A percentile compares a stretch with the other conserved stretches of the same genome.
Evolutionary conservation across 1,140 invertebrate genomes (phyloP).

Genomic region (Linepithema humile): DNA sequence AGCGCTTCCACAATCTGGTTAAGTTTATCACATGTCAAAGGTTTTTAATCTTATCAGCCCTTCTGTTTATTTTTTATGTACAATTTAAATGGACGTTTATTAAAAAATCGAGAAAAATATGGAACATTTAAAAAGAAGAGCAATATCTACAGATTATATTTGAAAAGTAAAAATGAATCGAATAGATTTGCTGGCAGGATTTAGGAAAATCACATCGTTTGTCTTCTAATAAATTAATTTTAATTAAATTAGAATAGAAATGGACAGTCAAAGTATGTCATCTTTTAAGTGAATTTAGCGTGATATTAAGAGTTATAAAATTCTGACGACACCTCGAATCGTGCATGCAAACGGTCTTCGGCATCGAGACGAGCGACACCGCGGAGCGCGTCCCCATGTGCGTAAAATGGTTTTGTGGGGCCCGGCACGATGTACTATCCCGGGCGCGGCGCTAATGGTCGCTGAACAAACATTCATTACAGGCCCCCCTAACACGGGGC

Average conservation of each 20-base stretch:
- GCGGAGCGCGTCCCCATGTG: conserved; percentile 78
- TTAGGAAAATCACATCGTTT: neutral
- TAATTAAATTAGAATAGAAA: too few species aligned
- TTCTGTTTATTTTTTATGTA: neutral
- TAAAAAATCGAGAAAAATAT: too few species aligned
- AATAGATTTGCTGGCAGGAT: neutral
- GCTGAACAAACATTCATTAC: conserved; percentile 84
- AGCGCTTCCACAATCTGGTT: neutral
- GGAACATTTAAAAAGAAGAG: neutral
- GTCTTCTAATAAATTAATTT: too few species aligned
- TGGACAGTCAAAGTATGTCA: neutral
- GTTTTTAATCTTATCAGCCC: neutral
- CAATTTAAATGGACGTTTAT: too few species aligned
- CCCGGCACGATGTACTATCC: conserved; percentile 65
- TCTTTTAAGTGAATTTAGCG: neutral
- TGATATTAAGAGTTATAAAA: conserved; percentile 22
- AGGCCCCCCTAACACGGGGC: conserved; percentile 57
- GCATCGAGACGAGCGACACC: conserved; percentile 17
- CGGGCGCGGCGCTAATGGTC: conserved; percentile 81
- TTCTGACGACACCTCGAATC: neutral
- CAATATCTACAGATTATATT: neutral
- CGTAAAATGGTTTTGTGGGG: conserved; percentile 80
- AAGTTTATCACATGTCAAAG: neutral
- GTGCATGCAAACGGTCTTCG: neutral
- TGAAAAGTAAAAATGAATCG: neutral